These are phyloP conservation scores for Dermolepida albohirtum DNA, from an alignment of 2,888 invertebrate genomes.

Conservation along the genomic window DNA sequence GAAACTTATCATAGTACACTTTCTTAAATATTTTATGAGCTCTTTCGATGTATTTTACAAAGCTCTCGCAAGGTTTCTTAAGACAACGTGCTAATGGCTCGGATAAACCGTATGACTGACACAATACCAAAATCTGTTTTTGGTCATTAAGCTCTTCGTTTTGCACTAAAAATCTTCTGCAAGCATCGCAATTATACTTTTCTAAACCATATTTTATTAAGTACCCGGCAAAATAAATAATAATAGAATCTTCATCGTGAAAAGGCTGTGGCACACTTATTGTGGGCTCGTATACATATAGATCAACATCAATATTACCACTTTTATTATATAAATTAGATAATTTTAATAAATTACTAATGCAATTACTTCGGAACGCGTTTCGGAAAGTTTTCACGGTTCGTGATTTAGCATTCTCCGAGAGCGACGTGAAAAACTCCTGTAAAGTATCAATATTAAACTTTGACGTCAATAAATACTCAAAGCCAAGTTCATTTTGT, in stretches of 20 bases:
- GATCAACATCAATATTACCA: not conserved
- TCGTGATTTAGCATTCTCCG: not conserved
- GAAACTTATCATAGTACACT: conserved; percentile 12
- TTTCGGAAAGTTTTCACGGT: too few species aligned
- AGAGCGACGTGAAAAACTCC: conserved; percentile 7
- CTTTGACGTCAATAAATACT: conserved; percentile 6
- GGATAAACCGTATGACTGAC: not conserved
- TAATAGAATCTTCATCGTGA: not conserved
- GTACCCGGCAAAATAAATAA: conserved; percentile 1
- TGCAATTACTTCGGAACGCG: not conserved
- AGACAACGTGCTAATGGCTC: not conserved
- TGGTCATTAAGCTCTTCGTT: conserved; percentile 16
- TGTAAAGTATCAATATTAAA: conserved; percentile 27
- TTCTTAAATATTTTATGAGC: conserved; percentile 21
- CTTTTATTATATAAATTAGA: not conserved
- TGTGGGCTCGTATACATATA: not conserved
- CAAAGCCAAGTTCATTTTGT: conserved; percentile 1
- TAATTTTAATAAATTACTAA: not conserved
- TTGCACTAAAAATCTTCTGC: conserved; percentile 43
- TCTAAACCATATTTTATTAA: conserved; percentile 5
- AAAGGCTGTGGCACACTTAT: not conserved
- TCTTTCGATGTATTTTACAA: conserved; percentile 12
- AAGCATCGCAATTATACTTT: conserved; percentile 3
- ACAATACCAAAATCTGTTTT: not conserved
- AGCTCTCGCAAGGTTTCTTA: not conserved